These are phyloP conservation scores for Macrobrachium nipponense DNA, from an alignment of 1,140 invertebrate species.

Conservation along the genomic window DNA sequence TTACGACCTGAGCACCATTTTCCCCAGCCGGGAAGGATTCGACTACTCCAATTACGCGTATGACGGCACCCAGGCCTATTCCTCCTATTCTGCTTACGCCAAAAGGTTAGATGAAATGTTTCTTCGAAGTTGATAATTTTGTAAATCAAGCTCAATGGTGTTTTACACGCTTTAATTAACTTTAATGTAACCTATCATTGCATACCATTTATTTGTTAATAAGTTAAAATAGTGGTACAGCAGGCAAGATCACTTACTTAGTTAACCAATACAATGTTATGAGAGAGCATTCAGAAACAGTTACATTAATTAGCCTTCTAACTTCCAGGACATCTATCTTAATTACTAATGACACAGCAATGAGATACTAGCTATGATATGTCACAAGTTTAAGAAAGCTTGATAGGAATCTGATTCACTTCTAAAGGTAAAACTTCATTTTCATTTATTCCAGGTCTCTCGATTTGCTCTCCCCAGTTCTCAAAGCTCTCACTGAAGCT, in stretches of 20 bases:
- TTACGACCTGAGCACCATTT: slow-evolving; percentile 8
- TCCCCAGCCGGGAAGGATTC: slow-evolving; percentile 13
- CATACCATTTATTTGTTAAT: too few species aligned
- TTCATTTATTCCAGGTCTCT: slow-evolving; percentile 33
- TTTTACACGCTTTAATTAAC: too few species aligned
- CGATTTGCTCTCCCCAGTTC: slow-evolving; percentile 45
- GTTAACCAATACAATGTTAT: too few species aligned
- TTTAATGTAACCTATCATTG: too few species aligned
- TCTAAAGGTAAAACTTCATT: not conserved
- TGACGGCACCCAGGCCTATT: slow-evolving; percentile 25
- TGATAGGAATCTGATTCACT: not conserved
- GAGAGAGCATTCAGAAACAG: too few species aligned
- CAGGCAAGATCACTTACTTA: too few species aligned
- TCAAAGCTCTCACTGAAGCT: slow-evolving; percentile 26
- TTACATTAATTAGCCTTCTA: too few species aligned
- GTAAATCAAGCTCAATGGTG: too few species aligned
- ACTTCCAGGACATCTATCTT: too few species aligned
- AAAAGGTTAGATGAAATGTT: slow-evolving; percentile 34
- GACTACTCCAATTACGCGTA: slow-evolving; percentile 17
- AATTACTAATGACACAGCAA: too few species aligned
- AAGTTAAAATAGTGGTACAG: too few species aligned
- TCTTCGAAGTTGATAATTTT: not conserved
- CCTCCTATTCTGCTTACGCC: slow-evolving; percentile 42
- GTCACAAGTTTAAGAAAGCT: not conserved
- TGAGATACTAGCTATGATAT: too few species aligned